These are phyloP conservation scores for Prosapia bicincta DNA, from an alignment of 2,888 invertebrate genomes.

Conservation along the genomic window DNA sequence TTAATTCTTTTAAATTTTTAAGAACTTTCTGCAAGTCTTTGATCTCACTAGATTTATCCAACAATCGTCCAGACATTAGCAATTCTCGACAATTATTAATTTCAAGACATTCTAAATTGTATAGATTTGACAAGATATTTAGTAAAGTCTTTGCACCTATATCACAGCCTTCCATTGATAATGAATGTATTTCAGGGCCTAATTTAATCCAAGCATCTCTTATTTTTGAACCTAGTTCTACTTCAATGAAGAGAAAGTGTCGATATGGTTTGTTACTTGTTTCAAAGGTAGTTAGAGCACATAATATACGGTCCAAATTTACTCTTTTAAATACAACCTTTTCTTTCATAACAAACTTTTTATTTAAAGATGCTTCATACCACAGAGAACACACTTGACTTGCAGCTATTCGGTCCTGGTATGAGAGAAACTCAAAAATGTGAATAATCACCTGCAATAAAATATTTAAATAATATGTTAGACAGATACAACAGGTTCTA, in stretches of 20 bases:
- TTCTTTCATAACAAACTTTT: conserved; percentile 55
- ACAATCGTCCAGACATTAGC: conserved; percentile 68
- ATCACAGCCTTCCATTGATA: conserved; percentile 59
- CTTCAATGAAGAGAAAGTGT: conserved; percentile 54
- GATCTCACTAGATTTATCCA: conserved; percentile 58
- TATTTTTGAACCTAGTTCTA: conserved; percentile 53
- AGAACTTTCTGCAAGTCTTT: conserved; percentile 48
- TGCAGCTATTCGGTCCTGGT: conserved; percentile 62
- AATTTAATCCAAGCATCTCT: conserved; percentile 56
- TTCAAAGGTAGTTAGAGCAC: conserved; percentile 46
- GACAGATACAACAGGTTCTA: no score
- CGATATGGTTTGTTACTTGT: conserved; percentile 50
- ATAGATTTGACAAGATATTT: conserved; percentile 55
- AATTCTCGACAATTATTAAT: conserved; percentile 65
- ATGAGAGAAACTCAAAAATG: conserved; percentile 59
- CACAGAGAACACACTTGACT: conserved; percentile 62
- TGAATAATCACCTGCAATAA: conserved; percentile 58
- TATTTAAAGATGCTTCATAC: conserved; percentile 64
- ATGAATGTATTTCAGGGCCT: conserved; percentile 54
- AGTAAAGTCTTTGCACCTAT: conserved; percentile 61
- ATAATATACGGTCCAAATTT: conserved; percentile 46
- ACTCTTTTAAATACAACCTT: conserved; percentile 51
- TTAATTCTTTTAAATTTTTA: conserved; percentile 55
- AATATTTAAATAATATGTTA: no score
- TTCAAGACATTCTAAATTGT: conserved; percentile 55